phyloP scores from a whole-genome alignment of 2,797 vertebrate genomes.

The Halcyon leucocephala region DNA sequence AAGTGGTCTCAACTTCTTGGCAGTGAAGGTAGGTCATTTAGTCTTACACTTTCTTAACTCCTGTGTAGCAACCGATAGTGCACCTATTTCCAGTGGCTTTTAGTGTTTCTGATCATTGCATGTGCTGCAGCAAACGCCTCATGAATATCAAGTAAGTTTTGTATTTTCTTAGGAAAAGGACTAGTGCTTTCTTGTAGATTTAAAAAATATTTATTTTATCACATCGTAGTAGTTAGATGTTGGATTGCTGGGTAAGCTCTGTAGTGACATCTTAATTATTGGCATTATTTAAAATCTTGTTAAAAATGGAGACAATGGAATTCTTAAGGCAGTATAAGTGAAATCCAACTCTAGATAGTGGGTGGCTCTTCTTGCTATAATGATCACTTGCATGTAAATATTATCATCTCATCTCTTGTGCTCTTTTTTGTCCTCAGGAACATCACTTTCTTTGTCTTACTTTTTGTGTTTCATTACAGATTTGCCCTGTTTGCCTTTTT shows the following conservation, averaged over 20 bases:
- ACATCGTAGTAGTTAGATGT: background rate
- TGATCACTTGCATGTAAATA: background rate
- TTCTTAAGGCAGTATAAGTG: background rate
- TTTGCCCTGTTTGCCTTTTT: background rate
- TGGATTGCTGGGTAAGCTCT: background rate
- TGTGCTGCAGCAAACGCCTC: background rate
- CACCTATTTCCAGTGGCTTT: background rate
- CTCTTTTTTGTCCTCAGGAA: background rate
- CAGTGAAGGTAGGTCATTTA: conserved; percentile 88
- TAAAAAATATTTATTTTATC: background rate
- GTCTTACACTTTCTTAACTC: background rate
- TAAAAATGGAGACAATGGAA: background rate
- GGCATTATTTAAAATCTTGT: background rate
- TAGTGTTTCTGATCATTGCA: background rate
- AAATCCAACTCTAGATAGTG: background rate
- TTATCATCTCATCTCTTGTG: background rate
- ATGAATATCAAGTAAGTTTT: background rate
- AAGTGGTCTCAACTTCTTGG: conserved; percentile 94
- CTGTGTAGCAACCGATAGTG: background rate
- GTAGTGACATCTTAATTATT: background rate
- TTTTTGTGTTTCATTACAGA: background rate
- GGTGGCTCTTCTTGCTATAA: background rate
- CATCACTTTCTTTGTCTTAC: background rate
- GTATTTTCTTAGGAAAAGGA: background rate
- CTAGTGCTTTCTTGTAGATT: background rate